Base-by-base conservation (phyloP, 2,888 invertebrate species). In the Thera britannica region DNA sequence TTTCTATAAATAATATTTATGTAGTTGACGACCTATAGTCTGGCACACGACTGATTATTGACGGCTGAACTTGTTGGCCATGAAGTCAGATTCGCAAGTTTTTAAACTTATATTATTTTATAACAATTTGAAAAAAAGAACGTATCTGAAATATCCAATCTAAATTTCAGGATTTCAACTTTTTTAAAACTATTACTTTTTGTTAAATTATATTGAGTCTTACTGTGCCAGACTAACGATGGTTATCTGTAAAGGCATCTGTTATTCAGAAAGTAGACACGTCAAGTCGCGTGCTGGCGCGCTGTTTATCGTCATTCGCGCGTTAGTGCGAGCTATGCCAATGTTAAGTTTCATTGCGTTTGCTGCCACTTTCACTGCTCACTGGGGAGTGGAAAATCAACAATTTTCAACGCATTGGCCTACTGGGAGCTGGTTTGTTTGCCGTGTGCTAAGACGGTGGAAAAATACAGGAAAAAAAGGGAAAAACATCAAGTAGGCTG, bases 221-320 rank as follows among this genome's bases (percentile, higher is more conserved):
- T 35, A 2, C n/a, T 55, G 55, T 49, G 60, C 38, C 41, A 51
- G 23, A 51, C 12, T 12, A 41, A 41, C 23, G 44, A 52, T 11
- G 2, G 41, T n/a, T 52, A 38, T 36, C 49, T 59, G 23, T 57
- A 44, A 52, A 34, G 34, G 8, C 23, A 3, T 51, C 3, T 51
- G 51, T 52, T 52, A 52, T 52, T 52, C 52, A 34, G 49, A 23
- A n/a, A 11, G 12, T 36, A 12, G 62, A 61, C 65, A 62, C 59
- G 65, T 57, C 34, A 70, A 1, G 7, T 84, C 72, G 84, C 85
- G 83, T 85, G 86, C 34, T 52, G 34, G 23, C 9, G 70, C 72
- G 57, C 7, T 62, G 65, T 41, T 56, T 6, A 9, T 34, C 76
- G 68, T 75, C 79, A 77, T 81, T 82, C 78, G 77, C 76, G 70